A percentile compares a stretch with the other conserved stretches of the same genome.
phyloP scores from a whole-genome alignment of 2,888 invertebrate species.

The Ernsta delagoae region DNA sequence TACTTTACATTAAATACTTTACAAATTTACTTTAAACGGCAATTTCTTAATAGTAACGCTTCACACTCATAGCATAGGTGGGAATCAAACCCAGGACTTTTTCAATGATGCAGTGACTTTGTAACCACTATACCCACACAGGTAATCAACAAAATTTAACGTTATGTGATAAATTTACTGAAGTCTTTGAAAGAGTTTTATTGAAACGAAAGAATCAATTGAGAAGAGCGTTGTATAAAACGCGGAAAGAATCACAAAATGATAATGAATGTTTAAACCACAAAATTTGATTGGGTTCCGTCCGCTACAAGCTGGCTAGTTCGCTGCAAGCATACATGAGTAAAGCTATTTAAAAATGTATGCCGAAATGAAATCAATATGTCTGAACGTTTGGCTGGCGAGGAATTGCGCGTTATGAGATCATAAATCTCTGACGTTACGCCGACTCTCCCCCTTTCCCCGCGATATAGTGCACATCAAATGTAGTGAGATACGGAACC shows the following conservation, averaged over 20 bases:
- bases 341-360: conserved; percentile 67
- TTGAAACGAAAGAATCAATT: conserved; percentile 1
- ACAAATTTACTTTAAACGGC: no score
- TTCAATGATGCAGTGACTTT: no score
- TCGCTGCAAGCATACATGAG: conserved; percentile 22
- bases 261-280: conserved; percentile 31
- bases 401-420: conserved; percentile 75
- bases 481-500: conserved; percentile 62
- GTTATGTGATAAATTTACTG: no score
- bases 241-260: conserved; percentile 14
- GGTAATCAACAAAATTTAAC: no score
- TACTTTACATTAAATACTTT: no score
- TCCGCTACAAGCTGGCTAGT: conserved; percentile 5
- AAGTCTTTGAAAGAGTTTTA: neutral
- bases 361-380: conserved; percentile 77
- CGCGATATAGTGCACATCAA: conserved; percentile 65
- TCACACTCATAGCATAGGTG: no score
- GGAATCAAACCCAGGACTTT: no score
- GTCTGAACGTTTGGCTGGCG: conserved; percentile 68
- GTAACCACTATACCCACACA: no score
- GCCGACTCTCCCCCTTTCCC: conserved; percentile 45
- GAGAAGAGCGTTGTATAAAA: conserved; percentile 5
- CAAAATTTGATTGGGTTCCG: conserved; percentile 22
- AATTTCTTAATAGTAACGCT: no score
- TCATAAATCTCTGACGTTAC: conserved; percentile 83